Percentiles rank a stretch among this genome's conserved stretches.
Evolutionary conservation across 2,888 invertebrate genomes (phyloP).

Genomic region (Apotomis betuletana): DNA sequence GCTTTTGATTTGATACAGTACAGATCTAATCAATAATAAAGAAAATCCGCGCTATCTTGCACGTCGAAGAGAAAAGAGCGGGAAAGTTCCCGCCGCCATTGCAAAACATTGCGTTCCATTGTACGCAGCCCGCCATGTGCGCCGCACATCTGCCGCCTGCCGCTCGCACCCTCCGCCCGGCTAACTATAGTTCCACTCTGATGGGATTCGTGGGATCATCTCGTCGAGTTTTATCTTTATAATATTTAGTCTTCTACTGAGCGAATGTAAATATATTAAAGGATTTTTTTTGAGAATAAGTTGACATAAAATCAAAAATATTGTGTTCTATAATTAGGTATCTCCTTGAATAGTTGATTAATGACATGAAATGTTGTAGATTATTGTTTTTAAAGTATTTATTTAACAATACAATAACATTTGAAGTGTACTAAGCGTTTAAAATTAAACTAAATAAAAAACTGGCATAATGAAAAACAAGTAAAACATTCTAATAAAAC

Average conservation of each 20-base stretch:
- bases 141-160: constrained; percentile 66
- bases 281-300: not conserved
- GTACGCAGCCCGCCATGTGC: constrained; percentile 72
- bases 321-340: not conserved
- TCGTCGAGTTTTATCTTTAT: not conserved
- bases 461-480: constrained; percentile 59
- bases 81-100: constrained; percentile 76
- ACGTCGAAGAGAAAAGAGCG: constrained; percentile 63
- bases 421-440: constrained; percentile 6
- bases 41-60: constrained; percentile 27
- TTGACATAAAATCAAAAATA: too few relatives aligned
- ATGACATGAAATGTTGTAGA: not conserved
- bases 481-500: constrained; percentile 77
- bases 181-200: constrained; percentile 36
- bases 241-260: not conserved
- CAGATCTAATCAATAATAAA: constrained; percentile 8
- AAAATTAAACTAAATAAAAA: too few relatives aligned
- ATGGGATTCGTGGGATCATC: constrained; percentile 25
- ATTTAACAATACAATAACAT: not conserved
- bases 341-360: not conserved
- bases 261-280: not conserved
- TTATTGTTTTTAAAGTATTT: not conserved
- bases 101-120: constrained; percentile 72
- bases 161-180: constrained; percentile 50
- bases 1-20: not conserved